A percentile compares a stretch with the other conserved stretches of the same genome.
Evolutionary conservation across 1,140 invertebrate genomes (phyloP).

Genomic region (Euura saliciscinereae): DNA sequence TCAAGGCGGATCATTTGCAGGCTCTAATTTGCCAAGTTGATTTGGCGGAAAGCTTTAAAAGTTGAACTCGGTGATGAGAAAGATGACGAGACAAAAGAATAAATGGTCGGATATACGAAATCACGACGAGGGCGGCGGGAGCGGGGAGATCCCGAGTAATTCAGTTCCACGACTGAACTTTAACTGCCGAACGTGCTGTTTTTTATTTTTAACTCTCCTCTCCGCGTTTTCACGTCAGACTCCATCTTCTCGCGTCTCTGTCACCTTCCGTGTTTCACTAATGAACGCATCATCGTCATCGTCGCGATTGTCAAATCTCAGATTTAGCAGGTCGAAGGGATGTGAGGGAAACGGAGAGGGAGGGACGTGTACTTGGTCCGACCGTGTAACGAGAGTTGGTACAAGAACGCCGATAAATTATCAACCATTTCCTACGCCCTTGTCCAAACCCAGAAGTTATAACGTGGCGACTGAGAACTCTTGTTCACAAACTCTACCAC

Average conservation of each 20-base stretch:
- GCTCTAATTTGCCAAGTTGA: slow-evolving; percentile 44
- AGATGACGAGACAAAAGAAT: slow-evolving; percentile 1
- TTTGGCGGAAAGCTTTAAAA: slow-evolving; percentile 29
- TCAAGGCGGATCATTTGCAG: slow-evolving; percentile 46
- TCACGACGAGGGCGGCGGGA: neutral
- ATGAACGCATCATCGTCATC: slow-evolving; percentile 37
- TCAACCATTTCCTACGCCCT: neutral
- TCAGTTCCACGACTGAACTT: slow-evolving; percentile 20
- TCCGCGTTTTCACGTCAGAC: neutral
- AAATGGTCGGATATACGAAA: neutral
- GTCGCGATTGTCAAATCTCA: slow-evolving; percentile 25
- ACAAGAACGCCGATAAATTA: slow-evolving; percentile 4
- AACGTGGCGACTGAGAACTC: neutral
- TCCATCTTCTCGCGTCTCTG: slow-evolving; percentile 22
- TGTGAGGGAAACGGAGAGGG: slow-evolving; percentile 15
- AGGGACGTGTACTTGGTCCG: neutral
- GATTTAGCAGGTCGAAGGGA: slow-evolving; percentile 25
- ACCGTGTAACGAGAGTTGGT: neutral
- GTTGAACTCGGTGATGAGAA: slow-evolving; percentile 21
- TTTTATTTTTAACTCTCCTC: slow-evolving; percentile 21
- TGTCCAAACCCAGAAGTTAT: neutral
- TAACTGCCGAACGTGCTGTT: slow-evolving; percentile 16
- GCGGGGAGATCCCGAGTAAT: slow-evolving; percentile 32
- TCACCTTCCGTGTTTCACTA: slow-evolving; percentile 8
- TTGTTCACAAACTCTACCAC: neutral